Evolutionary conservation across 2,113 vertebrate genomes (phyloP).

Genomic region (Willisornis vidua): DNA sequence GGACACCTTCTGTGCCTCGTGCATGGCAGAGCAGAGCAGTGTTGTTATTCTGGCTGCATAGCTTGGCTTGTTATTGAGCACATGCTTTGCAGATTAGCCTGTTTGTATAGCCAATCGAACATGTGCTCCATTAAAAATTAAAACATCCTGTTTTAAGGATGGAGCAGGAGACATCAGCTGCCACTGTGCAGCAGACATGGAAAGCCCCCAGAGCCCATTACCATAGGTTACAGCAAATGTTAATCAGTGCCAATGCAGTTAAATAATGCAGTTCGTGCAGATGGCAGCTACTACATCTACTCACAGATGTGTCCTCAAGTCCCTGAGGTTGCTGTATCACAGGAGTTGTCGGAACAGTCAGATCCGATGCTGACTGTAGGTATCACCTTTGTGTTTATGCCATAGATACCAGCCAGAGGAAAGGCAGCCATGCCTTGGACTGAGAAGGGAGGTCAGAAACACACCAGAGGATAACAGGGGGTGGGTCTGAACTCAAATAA

Average conservation of each 20-base stretch:
- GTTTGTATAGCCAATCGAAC: constrained; percentile 90
- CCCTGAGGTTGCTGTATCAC: constrained; percentile 80
- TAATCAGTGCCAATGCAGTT: constrained; percentile 85
- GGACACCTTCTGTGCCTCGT: constrained; percentile 9
- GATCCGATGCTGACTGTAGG: constrained; percentile 68
- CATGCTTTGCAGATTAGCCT: constrained; percentile 91
- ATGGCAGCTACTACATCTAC: constrained; percentile 82
- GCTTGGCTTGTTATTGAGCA: constrained; percentile 82
- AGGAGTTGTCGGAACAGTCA: constrained; percentile 78
- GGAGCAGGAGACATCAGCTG: constrained; percentile 86
- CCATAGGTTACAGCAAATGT: constrained; percentile 89
- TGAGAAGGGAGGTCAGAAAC: background rate
- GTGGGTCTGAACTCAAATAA: background rate
- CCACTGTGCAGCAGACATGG: constrained; percentile 82
- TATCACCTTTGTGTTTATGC: constrained; percentile 69
- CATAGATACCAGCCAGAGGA: constrained; percentile 27
- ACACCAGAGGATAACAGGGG: background rate
- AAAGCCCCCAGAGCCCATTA: constrained; percentile 86
- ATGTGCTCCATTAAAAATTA: constrained; percentile 92
- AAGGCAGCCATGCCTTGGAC: background rate
- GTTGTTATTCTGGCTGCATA: constrained; percentile 80
- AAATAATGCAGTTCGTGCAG: constrained; percentile 90
- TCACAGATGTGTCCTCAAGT: constrained; percentile 81
- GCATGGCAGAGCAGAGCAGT: constrained; percentile 51
- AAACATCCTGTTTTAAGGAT: constrained; percentile 86